Conservation (phyloP, 2,888 invertebrate species). For the Dicyrtoma fusca region DNA sequence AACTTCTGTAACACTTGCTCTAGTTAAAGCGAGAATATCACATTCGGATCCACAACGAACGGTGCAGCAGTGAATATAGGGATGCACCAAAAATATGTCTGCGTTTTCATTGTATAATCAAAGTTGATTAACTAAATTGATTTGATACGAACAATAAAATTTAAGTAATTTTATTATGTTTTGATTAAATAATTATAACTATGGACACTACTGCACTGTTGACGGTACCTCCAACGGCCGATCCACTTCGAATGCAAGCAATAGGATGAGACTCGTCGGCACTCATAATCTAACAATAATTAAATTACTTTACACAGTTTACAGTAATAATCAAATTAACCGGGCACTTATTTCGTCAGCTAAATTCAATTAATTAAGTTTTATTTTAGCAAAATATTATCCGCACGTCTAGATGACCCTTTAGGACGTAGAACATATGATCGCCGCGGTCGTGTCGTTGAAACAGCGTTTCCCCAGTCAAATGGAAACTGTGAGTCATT, state of each 20-base stretch:
- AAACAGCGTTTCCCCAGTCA: conserved; percentile 50
- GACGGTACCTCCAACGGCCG: conserved; percentile 50
- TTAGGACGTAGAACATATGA: conserved; percentile 52
- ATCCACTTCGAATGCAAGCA: conserved; percentile 51
- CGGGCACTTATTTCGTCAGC: neutral
- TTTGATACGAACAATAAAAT: no score
- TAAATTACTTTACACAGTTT: neutral
- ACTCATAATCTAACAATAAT: conserved; percentile 41
- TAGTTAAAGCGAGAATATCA: conserved; percentile 46
- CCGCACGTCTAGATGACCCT: conserved; percentile 51
- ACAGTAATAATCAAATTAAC: neutral
- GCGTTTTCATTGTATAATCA: neutral
- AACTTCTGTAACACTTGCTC: conserved; percentile 48
- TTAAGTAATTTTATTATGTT: no score
- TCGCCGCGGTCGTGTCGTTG: conserved; percentile 44
- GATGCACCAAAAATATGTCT: conserved; percentile 54
- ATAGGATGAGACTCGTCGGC: conserved; percentile 47
- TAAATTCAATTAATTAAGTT: no score
- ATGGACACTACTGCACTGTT: no score
- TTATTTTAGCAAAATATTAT: conserved; percentile 4
- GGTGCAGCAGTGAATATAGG: conserved; percentile 49
- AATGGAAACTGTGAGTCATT: conserved; percentile 52
- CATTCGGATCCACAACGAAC: conserved; percentile 54
- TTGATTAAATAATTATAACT: no score
- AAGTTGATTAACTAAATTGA: neutral